phyloP scores from a whole-genome alignment of 2,888 invertebrate species.

The Slavum lentiscoides region DNA sequence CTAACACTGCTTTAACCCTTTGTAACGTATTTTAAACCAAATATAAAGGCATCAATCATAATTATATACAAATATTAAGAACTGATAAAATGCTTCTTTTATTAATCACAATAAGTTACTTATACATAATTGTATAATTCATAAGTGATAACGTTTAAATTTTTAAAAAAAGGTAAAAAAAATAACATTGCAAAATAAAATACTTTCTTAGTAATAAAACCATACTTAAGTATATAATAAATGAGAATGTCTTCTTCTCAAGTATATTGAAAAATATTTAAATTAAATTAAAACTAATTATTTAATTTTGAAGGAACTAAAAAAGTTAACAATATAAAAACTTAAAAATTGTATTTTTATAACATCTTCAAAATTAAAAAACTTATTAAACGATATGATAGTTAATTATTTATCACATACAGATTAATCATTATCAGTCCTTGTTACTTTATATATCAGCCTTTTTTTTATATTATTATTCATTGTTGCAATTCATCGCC shows the following conservation, averaged over 20 bases:
- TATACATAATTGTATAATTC: not conserved
- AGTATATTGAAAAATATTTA: not conserved
- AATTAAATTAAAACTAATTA: conserved; percentile 8
- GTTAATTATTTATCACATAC: conserved; percentile 17
- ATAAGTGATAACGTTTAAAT: not conserved
- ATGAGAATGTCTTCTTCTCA: not conserved
- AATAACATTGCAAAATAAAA: conserved; percentile 18
- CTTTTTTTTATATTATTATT: not conserved
- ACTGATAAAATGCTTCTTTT: not conserved
- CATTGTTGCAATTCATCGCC: conserved; percentile 5
- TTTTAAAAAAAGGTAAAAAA: not conserved
- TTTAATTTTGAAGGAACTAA: not conserved
- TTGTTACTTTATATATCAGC: conserved; percentile 18
- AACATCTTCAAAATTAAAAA: conserved; percentile 8
- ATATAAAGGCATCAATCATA: too few species aligned
- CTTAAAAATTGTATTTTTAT: conserved; percentile 2
- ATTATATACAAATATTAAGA: too few species aligned
- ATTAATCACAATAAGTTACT: not conserved
- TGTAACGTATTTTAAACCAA: too few species aligned
- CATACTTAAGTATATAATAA: not conserved
- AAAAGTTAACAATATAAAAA: not conserved
- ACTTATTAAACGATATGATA: not conserved
- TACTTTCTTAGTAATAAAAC: not conserved
- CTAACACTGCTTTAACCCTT: too few species aligned
- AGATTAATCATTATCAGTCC: conserved; percentile 34